These are phyloP conservation scores for Macropodus opercularis DNA, from an alignment of 2,797 vertebrate genomes.

Conservation along the genomic window DNA sequence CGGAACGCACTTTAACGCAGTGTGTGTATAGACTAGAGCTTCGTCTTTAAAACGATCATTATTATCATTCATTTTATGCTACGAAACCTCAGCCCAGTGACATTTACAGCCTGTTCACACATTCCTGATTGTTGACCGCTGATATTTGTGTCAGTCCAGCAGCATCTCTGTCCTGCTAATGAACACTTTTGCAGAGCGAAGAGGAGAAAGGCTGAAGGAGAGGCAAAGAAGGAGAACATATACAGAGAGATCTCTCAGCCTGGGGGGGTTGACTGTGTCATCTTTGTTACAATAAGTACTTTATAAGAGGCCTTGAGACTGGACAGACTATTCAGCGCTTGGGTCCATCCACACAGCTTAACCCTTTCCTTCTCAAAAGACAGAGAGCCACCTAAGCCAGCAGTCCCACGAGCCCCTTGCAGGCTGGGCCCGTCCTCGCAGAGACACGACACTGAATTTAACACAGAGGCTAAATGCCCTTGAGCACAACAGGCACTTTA, in stretches of 20 bases:
- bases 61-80: conserved; percentile 7
- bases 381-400: conserved; percentile 56
- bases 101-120: not conserved
- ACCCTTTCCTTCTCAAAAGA: conserved; percentile 65
- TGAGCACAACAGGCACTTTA: conserved; percentile 81
- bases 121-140: conserved; percentile 1
- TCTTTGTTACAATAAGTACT: conserved; percentile 76
- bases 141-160: conserved; percentile 16
- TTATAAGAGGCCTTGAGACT: conserved; percentile 68
- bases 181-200: conserved; percentile 48
- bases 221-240: conserved; percentile 39
- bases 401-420: conserved; percentile 46
- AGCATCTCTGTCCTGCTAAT: conserved; percentile 27
- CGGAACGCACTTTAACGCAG: not conserved
- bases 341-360: conserved; percentile 67
- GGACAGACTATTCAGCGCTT: conserved; percentile 53
- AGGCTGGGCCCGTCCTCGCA: conserved; percentile 58
- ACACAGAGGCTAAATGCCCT: conserved; percentile 74
- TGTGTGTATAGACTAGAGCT: no score
- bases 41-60: not conserved
- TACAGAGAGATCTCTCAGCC: conserved; percentile 53
- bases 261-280: conserved; percentile 63
- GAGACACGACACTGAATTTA: conserved; percentile 62
- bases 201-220: conserved; percentile 37
- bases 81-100: conserved; percentile 1